Percentiles rank a stretch among this genome's conserved stretches.
Conservation (phyloP, 2,888 invertebrate species). For the Smittia aterrima region DNA sequence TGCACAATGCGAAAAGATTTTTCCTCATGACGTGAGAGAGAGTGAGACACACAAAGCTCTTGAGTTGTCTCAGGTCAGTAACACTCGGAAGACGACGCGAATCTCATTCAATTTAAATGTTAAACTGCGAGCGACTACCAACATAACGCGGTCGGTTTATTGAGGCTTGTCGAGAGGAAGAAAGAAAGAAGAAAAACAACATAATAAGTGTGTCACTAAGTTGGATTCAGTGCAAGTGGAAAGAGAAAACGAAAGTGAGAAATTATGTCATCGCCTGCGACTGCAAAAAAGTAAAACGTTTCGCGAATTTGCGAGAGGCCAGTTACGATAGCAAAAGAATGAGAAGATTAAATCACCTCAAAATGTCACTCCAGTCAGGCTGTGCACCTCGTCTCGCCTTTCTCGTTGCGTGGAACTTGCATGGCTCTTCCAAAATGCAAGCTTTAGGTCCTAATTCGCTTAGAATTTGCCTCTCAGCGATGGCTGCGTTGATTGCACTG, state of each 20-base stretch:
- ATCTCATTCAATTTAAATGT: not conserved
- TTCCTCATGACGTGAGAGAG: not conserved
- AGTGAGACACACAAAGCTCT: not conserved
- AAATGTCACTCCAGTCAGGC: slow-evolving; percentile 73
- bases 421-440: slow-evolving; percentile 76
- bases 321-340: not conserved
- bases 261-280: slow-evolving; percentile 35
- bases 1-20: slow-evolving; percentile 9
- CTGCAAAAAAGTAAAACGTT: not conserved
- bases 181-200: slow-evolving; percentile 23
- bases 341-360: slow-evolving; percentile 61
- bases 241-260: slow-evolving; percentile 37
- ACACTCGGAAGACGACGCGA: slow-evolving; percentile 12
- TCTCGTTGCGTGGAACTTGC: slow-evolving; percentile 56
- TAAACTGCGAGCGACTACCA: not conserved
- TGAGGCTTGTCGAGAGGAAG: not conserved
- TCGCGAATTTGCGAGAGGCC: not conserved
- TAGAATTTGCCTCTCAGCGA: slow-evolving; percentile 77
- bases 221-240: slow-evolving; percentile 19
- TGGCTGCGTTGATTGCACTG: slow-evolving; percentile 60
- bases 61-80: slow-evolving; percentile 29
- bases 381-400: slow-evolving; percentile 49
- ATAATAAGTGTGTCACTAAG: slow-evolving; percentile 39
- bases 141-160: not conserved
- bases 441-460: slow-evolving; percentile 74